These are phyloP conservation scores for Brachypterus glaber DNA, from an alignment of 2,888 invertebrate genomes.

Conservation along the genomic window DNA sequence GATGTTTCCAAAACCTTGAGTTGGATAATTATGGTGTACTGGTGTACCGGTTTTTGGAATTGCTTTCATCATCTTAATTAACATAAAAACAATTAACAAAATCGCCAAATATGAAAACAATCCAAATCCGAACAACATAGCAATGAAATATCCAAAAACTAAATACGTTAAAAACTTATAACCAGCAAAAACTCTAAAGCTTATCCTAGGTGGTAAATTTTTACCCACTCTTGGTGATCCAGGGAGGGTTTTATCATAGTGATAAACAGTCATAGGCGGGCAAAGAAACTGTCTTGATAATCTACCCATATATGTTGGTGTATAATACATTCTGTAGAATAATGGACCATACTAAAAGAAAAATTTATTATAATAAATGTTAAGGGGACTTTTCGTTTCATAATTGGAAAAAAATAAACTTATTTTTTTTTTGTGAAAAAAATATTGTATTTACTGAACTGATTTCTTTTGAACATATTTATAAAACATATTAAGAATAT, in stretches of 20 bases:
- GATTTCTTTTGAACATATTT: too few relatives aligned
- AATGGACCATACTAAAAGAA: constrained; percentile 57
- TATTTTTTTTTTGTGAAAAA: too few relatives aligned
- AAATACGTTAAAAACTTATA: constrained; percentile 50
- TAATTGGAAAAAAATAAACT: too few relatives aligned
- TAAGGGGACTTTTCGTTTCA: too few relatives aligned
- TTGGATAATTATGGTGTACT: constrained; percentile 29
- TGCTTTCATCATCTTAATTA: constrained; percentile 46
- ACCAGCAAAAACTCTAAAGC: constrained; percentile 57
- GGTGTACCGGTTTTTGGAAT: constrained; percentile 20
- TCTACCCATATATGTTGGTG: constrained; percentile 53
- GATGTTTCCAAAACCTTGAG: constrained; percentile 32
- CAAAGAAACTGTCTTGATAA: constrained; percentile 54
- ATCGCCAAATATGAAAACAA: constrained; percentile 44
- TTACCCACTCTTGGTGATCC: constrained; percentile 48
- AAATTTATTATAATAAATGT: too few relatives aligned
- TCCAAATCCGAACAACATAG: constrained; percentile 47
- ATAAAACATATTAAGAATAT: too few relatives aligned
- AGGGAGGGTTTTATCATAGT: constrained; percentile 51
- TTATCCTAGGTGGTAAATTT: constrained; percentile 56
- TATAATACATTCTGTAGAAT: constrained; percentile 55
- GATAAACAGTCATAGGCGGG: constrained; percentile 52
- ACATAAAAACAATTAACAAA: constrained; percentile 41
- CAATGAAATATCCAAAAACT: constrained; percentile 44
- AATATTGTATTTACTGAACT: too few relatives aligned